These are phyloP conservation scores for Drosophila trapezifrons DNA, from an alignment of 1,140 invertebrate species.

Conservation along the genomic window DNA sequence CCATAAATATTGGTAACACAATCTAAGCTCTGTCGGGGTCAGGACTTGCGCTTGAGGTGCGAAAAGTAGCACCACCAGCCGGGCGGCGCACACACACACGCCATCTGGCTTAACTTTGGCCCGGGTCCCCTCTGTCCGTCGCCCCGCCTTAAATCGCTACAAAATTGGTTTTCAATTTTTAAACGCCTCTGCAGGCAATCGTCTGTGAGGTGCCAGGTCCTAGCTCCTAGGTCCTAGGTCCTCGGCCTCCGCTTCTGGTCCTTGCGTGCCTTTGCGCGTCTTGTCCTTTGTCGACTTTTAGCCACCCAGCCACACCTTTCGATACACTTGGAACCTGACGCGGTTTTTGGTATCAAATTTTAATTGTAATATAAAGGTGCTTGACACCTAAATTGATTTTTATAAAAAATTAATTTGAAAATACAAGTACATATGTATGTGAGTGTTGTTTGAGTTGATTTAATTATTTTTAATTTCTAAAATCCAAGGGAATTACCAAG, in stretches of 20 bases:
- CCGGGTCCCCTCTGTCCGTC: constrained; percentile 32
- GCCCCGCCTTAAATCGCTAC: constrained; percentile 68
- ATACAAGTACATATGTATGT: no score
- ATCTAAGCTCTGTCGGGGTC: constrained; percentile 72
- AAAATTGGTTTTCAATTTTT: constrained; percentile 83
- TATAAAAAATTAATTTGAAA: no score
- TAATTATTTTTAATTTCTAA: no score
- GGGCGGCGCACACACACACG: constrained; percentile 29
- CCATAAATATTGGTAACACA: constrained; percentile 83
- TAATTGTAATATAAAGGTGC: no score
- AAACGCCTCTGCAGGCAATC: constrained; percentile 60
- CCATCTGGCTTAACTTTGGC: constrained; percentile 17
- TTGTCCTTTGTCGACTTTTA: constrained; percentile 34
- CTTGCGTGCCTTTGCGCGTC: constrained; percentile 59
- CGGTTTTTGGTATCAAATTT: neutral
- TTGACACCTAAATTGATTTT: no score
- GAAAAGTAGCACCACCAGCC: constrained; percentile 71
- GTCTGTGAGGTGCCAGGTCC: constrained; percentile 31
- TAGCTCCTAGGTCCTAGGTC: constrained; percentile 40
- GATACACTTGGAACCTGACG: constrained; percentile 11
- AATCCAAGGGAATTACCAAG: no score
- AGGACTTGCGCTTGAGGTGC: constrained; percentile 62
- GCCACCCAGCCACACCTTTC: constrained; percentile 1
- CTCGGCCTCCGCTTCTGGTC: constrained; percentile 14
- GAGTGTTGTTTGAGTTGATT: no score